Evolutionary conservation across 2,888 invertebrate species (phyloP), one percentile per base, ranked within the genome.

Genomic region (Hoplodrina ambigua): DNA sequence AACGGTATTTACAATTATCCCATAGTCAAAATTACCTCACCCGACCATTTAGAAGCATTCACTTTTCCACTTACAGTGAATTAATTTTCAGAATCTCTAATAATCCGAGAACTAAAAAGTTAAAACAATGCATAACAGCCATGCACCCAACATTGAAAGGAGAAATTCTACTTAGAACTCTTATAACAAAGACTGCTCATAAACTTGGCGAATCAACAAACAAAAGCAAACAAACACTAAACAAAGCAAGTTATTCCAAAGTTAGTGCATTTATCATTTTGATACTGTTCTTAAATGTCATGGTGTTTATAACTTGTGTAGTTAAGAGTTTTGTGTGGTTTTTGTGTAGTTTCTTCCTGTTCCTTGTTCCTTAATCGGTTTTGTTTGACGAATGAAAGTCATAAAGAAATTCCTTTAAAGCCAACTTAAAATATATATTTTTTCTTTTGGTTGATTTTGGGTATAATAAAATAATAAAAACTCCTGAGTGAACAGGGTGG

Each of bases 181-280:
- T 25, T 52, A 33, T 17, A 66, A 63, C 53, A 58, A 61, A 68
- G 33, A 64, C 52, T 62, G n/a, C 37, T 54, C 17, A 41, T 11
- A 64, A 44, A 44, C 65, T 65, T 50, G 2, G 33, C 20, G 58
- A 57, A 66, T 33, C 61, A 65, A 41, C 46, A 54, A 60, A 64
- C 49, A n/a, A n/a, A n/a, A n/a, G n/a, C n/a, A n/a, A n/a, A n/a
- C n/a, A n/a, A n/a, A n/a, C n/a, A n/a, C n/a, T n/a, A n/a, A n/a
- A n/a, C n/a, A 68, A 56, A 68, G 57, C 8, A 58, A 69, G 50
- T 74, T 55, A 10, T 17, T 49, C 4, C 56, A 19, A 33, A 72
- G 46, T 82, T 78, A 8, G 13, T 54, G 30, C 68, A 66, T 83
- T 72, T 72, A 75, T 81, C 81, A 72, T 64, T 69, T 58, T 61